Evolutionary conservation across 30 jellyfish, hydroid and myxozoan genomes (phyloP), one percentile per base, ranked within the genome.

Genomic region (Pelagia noctiluca): DNA sequence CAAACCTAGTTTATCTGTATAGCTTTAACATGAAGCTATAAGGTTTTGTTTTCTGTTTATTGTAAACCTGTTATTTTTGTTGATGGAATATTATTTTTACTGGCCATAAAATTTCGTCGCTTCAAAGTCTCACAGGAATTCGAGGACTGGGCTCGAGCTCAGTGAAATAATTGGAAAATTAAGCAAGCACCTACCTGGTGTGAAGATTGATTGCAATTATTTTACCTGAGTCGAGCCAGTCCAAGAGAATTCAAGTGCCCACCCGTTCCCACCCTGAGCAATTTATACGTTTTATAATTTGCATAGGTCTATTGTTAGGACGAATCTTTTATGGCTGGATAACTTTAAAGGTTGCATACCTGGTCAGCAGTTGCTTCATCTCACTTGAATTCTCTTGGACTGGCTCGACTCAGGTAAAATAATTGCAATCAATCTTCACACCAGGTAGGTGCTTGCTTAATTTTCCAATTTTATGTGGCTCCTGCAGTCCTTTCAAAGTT

Each of bases 101-200:
- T 8, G 16, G 16, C 57, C 57, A 42, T 42, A 8, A 42, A 8
- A 16, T 5, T 42, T 42, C 57, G 8, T 16, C 16, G 57, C 57
- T 42, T 42, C 16, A 42, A 42, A 42, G 16, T 42, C 57, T 42
- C 57, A 42, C 57, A 42, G 8, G 57, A 42, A 5, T 16, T 42
- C 12, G 57, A 42, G 57, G 57, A 42, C 57, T 42, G 16, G 57
- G 57, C 57, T 42, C 57, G 57, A 42, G 57, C 57, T 42, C 57
- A 42, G 8, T 8, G 57, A 42, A 42, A 16, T 5, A 5, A 42
- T 5, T 42, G 8, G 57, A 42, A 42, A 42, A 42, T 5, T 42
- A 5, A 42, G 16, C 12, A 8, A 42, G 16, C 12, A 8, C 8
- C 57, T 16, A 5, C 8, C 57, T 16, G 57, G 57, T 42, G 57